phyloP scores from a whole-genome alignment of 2,797 vertebrate genomes.

The Alosa sapidissima region DNA sequence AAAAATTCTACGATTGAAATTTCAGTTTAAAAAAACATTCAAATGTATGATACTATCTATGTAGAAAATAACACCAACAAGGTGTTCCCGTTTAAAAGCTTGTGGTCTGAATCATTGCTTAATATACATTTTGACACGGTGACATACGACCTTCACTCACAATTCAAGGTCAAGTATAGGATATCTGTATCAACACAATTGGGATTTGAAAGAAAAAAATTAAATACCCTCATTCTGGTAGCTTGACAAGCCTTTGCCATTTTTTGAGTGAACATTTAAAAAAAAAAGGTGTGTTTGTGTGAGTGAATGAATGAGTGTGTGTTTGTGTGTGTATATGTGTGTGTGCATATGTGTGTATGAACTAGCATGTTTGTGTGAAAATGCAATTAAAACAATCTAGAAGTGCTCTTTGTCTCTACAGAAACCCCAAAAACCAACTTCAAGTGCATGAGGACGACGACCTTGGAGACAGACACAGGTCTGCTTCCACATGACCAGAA shows the following conservation, averaged over 20 bases:
- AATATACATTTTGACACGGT: conserved; percentile 19
- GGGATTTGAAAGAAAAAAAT: neutral
- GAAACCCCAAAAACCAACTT: conserved; percentile 49
- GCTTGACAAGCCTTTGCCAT: neutral
- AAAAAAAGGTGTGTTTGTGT: conserved; percentile 10
- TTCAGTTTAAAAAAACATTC: conserved; percentile 21
- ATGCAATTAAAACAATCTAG: conserved; percentile 48
- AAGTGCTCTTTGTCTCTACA: conserved; percentile 63
- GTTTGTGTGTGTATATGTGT: neutral
- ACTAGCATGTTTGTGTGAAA: conserved; percentile 29
- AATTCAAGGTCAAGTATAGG: conserved; percentile 3
- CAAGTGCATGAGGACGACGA: conserved; percentile 48
- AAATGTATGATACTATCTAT: neutral
- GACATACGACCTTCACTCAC: conserved; percentile 2
- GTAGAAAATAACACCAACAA: neutral
- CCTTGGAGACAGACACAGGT: conserved; percentile 29
- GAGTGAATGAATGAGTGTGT: neutral
- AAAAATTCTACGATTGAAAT: neutral
- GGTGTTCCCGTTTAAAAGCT: neutral
- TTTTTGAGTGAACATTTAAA: neutral
- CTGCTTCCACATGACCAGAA: conserved; percentile 35
- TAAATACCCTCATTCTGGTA: neutral
- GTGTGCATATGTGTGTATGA: neutral
- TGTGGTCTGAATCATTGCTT: conserved; percentile 19
- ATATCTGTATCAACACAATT: neutral